Evolutionary conservation across 2,888 invertebrate species (phyloP), one percentile per base, ranked within the genome.

Genomic region (Caenorhabditis zanzibari): DNA sequence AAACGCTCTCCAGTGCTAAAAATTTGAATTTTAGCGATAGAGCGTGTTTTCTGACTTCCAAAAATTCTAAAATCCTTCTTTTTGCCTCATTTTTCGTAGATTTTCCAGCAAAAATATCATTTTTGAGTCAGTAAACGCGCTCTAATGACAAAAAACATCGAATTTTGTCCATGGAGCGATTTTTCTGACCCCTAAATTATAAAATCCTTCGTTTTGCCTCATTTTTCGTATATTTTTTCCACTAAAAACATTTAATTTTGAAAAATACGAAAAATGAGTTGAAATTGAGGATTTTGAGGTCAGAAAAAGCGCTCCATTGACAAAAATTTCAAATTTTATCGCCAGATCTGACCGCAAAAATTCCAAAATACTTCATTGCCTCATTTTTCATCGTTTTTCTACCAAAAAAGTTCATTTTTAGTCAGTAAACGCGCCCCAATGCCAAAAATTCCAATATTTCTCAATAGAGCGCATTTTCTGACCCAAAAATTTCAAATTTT

Each of bases 31-130:
- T 32, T 32, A 4, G 4, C 32, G 7, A 32, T 7, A 32, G 32
- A 32, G 32, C 32, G 32, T 7, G 32, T 32, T 32, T 32, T 6
- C 32, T 32, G 32, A 32, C 32, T 32, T n/a, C n/a, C n/a, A 14
- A 54, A 54, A 54, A 54, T 14, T 54, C 28, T 26, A 5, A 19
- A 54, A 35, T 68, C 68, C 59, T 76, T 66, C 28, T 6, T 32
- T 32, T 32, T 59, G 32, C 24, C 26, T 74, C 16, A n/a, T 74
- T 81, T 52, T 71, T 81, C n/a, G 81, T 74, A n/a, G n/a, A 0
- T 24, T 81, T 76, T 81, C 24, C 81, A 75, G 66, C 76, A 73
- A 19, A 22, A 75, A 54, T 7, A 10, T 28, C 1, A 22, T 10
- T 26, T 5, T 28, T n/a, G 14, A 41, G 14, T 26, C 22, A 22